Evolutionary conservation across 1,140 invertebrate species (phyloP).

Genomic region (Diplogasteroides magnus): DNA sequence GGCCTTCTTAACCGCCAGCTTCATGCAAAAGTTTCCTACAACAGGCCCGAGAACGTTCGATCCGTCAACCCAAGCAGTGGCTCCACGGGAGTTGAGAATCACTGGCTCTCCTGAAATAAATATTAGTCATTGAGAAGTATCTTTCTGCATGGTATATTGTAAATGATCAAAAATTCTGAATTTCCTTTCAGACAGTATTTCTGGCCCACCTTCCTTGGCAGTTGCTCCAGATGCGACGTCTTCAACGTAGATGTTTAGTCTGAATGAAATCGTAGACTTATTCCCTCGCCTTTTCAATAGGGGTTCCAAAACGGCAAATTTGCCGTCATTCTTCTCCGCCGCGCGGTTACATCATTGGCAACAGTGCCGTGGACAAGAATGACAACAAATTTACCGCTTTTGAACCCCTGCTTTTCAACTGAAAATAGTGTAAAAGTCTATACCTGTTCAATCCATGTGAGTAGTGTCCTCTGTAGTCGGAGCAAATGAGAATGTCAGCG

Average conservation of each 20-base stretch:
- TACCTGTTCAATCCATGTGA: slow-evolving; percentile 81
- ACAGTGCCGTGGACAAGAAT: too few relatives aligned
- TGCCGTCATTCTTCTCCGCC: too few relatives aligned
- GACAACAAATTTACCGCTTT: too few relatives aligned
- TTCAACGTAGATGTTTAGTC: slow-evolving; percentile 64
- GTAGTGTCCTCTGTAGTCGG: slow-evolving; percentile 80
- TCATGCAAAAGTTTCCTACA: slow-evolving; percentile 82
- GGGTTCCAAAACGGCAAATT: too few relatives aligned
- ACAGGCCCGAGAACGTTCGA: slow-evolving; percentile 65
- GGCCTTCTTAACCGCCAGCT: slow-evolving; percentile 79
- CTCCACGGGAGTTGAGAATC: slow-evolving; percentile 44
- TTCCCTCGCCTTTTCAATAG: too few relatives aligned
- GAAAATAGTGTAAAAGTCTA: background rate
- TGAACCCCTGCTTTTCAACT: background rate
- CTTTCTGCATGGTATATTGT: too few relatives aligned
- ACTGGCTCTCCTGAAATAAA: slow-evolving; percentile 35
- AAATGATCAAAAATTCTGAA: too few relatives aligned
- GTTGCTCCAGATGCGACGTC: slow-evolving; percentile 59
- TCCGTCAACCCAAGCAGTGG: slow-evolving; percentile 54
- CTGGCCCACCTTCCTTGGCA: slow-evolving; percentile 55
- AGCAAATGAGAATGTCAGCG: slow-evolving; percentile 72
- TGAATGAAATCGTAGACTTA: too few relatives aligned
- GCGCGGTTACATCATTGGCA: too few relatives aligned
- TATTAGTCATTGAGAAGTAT: too few relatives aligned
- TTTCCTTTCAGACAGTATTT: too few relatives aligned